A percentile compares a stretch with the other conserved stretches of the same genome.
Evolutionary conservation across 2,113 vertebrate genomes (phyloP).

Genomic region (Megaptera novaeangliae): DNA sequence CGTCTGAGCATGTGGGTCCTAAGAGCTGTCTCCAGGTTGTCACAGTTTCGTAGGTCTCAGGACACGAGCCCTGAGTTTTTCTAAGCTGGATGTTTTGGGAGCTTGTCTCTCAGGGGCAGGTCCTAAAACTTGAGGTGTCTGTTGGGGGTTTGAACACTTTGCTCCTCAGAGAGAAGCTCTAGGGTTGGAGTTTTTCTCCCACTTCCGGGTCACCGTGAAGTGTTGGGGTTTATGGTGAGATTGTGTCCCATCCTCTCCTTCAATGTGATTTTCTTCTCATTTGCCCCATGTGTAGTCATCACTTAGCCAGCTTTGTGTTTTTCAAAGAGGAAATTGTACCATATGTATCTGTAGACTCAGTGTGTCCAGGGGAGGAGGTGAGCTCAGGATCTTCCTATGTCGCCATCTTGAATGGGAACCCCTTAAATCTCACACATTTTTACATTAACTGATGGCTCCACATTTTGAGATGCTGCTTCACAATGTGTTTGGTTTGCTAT

Average conservation of each 20-base stretch:
- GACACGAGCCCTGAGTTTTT: background rate
- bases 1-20: background rate
- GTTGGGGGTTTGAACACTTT: background rate
- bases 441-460: fast-evolving
- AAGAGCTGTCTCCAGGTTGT: background rate
- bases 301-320: background rate
- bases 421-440: background rate
- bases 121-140: background rate
- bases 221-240: background rate
- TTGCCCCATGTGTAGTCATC: background rate
- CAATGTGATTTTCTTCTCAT: background rate
- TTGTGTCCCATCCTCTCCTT: background rate
- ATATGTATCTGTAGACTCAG: background rate
- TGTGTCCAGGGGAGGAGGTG: background rate
- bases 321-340: background rate
- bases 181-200: background rate
- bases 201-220: background rate
- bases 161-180: background rate
- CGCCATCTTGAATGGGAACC: background rate
- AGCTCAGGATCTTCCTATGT: background rate
- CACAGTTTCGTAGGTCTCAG: background rate
- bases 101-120: background rate
- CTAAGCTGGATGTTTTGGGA: background rate
- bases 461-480: background rate
- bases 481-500: background rate